Percentiles rank a stretch among this genome's conserved stretches.
Evolutionary conservation across 1,140 invertebrate species (phyloP).

Genomic region (Drosophila nikananu): DNA sequence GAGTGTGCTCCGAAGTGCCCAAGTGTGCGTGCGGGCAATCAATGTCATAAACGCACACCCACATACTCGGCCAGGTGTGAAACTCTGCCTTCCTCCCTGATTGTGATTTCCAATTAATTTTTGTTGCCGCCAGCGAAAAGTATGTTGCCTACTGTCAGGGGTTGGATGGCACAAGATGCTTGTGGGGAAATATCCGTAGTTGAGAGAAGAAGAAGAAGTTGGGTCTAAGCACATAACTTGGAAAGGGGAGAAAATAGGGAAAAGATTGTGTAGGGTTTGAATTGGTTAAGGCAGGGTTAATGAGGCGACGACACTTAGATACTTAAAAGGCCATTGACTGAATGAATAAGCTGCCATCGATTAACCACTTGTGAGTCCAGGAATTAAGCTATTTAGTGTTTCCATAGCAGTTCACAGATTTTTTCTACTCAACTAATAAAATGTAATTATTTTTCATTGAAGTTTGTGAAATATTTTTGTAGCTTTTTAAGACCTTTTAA

Average conservation of each 20-base stretch:
- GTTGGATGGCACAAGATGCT: constrained; percentile 23
- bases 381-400: neutral
- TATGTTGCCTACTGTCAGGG: constrained; percentile 57
- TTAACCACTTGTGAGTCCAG: constrained; percentile 1
- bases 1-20: constrained; percentile 15
- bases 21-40: constrained; percentile 72
- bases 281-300: constrained; percentile 4
- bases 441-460: too few species aligned
- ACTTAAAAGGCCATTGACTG: constrained; percentile 22
- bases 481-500: too few species aligned
- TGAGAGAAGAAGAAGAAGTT: constrained; percentile 1
- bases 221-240: constrained; percentile 16
- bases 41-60: constrained; percentile 76
- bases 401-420: too few species aligned
- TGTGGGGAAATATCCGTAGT: neutral
- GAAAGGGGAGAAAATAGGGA: neutral
- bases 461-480: neutral
- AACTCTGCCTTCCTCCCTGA: constrained; percentile 52
- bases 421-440: neutral
- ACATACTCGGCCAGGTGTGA: constrained; percentile 60
- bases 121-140: constrained; percentile 39
- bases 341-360: constrained; percentile 1
- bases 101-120: constrained; percentile 75
- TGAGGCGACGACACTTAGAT: constrained; percentile 2
- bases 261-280: constrained; percentile 1